Evolutionary conservation across 2,888 invertebrate species (phyloP), one percentile per base, ranked within the genome.

Genomic region (Pristionchus mayeri): DNA sequence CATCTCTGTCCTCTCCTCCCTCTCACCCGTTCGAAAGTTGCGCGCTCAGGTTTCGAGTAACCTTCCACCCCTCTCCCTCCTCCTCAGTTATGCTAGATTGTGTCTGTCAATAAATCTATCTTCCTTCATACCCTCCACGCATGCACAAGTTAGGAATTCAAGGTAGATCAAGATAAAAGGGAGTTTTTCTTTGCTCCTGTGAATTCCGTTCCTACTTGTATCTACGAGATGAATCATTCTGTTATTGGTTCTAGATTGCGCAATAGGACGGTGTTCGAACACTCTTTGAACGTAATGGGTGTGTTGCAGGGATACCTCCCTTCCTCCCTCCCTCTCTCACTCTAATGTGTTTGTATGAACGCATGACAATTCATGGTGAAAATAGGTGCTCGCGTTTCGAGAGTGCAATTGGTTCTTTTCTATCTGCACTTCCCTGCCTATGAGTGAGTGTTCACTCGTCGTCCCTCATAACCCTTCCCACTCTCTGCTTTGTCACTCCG

Each of bases 291-390:
- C 7, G 44, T 44, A 44, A 44, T 9, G 44, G 44, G 44, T 44
- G 34, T 30, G 63, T 63, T 60, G 57, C 27, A 63, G 34, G 34
- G 63, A 18, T 63, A 34, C 3, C 63, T 34, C 34, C 63, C 34
- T 21, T 34, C 6, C 44, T 44, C 44, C 13, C 7, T 6, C 13
- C 13, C 44, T 44, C 44, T 27, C 30, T 30, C 60, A n/a, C 13
- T 60, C 16, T 16, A 27, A 16, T 18, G 16, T 34, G 18, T 3
- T 63, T 37, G 67, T 27, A 13, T 71, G 71, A 44, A 71, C 71
- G 71, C 71, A 37, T n/a, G 71, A 71, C 40, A 71, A 40, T 40
- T 7, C 71, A 71, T n/a, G 40, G n/a, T 44, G 71, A 71, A 71
- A 71, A 71, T 40, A 71, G 21, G 54, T n/a, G 54, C 54, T 9